phyloP scores from a whole-genome alignment of 1,140 invertebrate genomes.

The Sinella curviseta region DNA sequence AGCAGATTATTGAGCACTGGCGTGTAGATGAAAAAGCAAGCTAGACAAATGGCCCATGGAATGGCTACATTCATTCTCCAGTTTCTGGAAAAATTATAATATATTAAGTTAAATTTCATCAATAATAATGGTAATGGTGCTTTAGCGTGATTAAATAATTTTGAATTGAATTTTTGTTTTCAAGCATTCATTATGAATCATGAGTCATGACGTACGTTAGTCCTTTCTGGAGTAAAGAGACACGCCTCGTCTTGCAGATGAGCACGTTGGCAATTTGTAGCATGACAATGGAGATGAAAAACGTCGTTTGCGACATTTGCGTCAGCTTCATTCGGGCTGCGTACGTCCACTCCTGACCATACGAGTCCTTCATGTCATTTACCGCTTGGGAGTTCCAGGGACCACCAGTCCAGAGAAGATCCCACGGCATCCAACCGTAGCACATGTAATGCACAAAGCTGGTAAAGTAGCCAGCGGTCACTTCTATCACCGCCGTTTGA shows the following conservation, averaged over 20 bases:
- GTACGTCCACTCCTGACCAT: conserved; percentile 61
- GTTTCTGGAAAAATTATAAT: conserved; percentile 22
- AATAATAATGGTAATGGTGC: too few species aligned
- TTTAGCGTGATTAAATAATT: too few species aligned
- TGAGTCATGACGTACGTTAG: conserved; percentile 41
- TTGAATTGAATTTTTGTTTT: too few species aligned
- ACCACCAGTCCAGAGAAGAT: background rate
- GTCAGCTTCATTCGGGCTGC: conserved; percentile 26
- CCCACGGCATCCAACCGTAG: conserved; percentile 16
- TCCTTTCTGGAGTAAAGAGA: conserved; percentile 45
- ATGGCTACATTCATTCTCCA: conserved; percentile 45
- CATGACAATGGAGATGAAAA: conserved; percentile 39
- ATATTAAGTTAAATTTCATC: too few species aligned
- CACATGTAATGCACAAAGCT: background rate
- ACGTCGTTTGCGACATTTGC: conserved; percentile 36
- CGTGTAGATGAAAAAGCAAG: conserved; percentile 40
- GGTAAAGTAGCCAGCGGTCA: conserved; percentile 56
- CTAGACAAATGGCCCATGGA: conserved; percentile 22
- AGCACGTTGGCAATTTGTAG: conserved; percentile 43
- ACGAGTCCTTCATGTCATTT: conserved; percentile 61
- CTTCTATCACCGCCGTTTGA: conserved; percentile 58
- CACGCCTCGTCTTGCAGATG: conserved; percentile 44
- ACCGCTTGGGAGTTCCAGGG: conserved; percentile 59
- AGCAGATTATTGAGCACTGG: conserved; percentile 37
- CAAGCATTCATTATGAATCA: too few species aligned